Conservation (phyloP, 2,888 invertebrate species). For the Cataglyphis rosenhaueri region DNA sequence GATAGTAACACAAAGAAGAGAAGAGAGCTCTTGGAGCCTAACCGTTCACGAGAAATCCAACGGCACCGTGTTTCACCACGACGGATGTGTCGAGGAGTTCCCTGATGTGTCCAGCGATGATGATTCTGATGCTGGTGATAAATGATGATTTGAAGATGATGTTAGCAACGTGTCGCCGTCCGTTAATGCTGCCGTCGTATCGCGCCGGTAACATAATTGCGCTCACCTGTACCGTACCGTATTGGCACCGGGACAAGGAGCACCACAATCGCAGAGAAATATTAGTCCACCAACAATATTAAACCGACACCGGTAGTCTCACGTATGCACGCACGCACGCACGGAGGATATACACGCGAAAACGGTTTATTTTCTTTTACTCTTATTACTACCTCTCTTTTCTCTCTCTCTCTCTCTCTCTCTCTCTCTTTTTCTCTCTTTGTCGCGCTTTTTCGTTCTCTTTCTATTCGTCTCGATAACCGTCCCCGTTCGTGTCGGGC, state of each 20-base stretch:
- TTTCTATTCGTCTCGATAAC: slow-evolving; percentile 8
- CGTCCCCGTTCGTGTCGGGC: slow-evolving; percentile 7
- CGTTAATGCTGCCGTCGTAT: slow-evolving; percentile 58
- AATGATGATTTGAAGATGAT: slow-evolving; percentile 26
- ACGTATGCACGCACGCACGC: slow-evolving; percentile 48
- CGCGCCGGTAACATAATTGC: slow-evolving; percentile 70
- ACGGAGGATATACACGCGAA: background rate
- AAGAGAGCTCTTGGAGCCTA: slow-evolving; percentile 51
- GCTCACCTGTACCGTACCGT: background rate
- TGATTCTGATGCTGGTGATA: slow-evolving; percentile 31
- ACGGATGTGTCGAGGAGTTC: slow-evolving; percentile 31
- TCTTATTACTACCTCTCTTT: background rate
- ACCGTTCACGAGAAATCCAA: slow-evolving; percentile 75
- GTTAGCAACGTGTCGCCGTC: background rate
- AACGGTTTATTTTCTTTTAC: slow-evolving; percentile 31
- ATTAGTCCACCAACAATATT: background rate
- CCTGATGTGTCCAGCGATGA: background rate
- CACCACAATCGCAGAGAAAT: slow-evolving; percentile 40
- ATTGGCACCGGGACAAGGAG: slow-evolving; percentile 6
- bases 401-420: no score
- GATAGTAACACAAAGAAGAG: background rate
- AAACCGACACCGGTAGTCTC: background rate
- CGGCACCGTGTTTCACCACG: slow-evolving; percentile 48
- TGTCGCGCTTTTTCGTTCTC: background rate
- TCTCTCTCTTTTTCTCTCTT: background rate